These are phyloP conservation scores for Corydoras maculifer DNA, from an alignment of 2,113 vertebrate genomes.

Conservation along the genomic window DNA sequence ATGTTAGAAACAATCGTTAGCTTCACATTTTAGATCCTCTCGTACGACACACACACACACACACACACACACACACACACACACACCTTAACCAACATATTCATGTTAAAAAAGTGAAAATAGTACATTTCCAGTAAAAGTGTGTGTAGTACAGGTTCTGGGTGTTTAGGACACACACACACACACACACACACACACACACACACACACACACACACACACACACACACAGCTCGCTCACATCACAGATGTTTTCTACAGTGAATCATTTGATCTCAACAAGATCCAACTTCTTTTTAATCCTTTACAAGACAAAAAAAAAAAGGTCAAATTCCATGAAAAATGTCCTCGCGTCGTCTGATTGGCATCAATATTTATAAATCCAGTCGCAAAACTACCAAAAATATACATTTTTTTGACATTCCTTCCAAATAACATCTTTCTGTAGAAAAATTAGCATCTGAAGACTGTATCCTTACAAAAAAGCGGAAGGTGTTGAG, in stretches of 20 bases:
- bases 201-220: slow-evolving; percentile 25
- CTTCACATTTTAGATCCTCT: slow-evolving; percentile 64
- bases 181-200: slow-evolving; percentile 44
- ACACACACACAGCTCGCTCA: slow-evolving; percentile 21
- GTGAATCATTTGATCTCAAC: too few relatives aligned
- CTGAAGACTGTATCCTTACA: slow-evolving; percentile 66
- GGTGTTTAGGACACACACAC: slow-evolving; percentile 7
- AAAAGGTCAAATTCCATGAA: slow-evolving; percentile 59
- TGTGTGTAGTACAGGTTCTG: too few relatives aligned
- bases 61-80: slow-evolving; percentile 44
- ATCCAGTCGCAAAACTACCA: slow-evolving; percentile 76
- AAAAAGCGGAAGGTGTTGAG: too few relatives aligned
- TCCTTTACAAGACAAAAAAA: slow-evolving; percentile 57
- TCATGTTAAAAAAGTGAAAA: too few relatives aligned
- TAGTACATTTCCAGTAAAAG: too few relatives aligned
- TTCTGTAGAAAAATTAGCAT: slow-evolving; percentile 66
- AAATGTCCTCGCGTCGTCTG: slow-evolving; percentile 67
- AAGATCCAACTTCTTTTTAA: too few relatives aligned
- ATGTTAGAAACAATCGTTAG: slow-evolving; percentile 48
- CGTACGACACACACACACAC: slow-evolving; percentile 46
- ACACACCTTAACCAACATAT: slow-evolving; percentile 5
- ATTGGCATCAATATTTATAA: slow-evolving; percentile 53
- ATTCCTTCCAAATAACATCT: slow-evolving; percentile 63
- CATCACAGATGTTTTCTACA: too few relatives aligned
- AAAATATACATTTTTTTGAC: slow-evolving; percentile 83